Conservation (phyloP, 2,888 invertebrate species). For the Epinotia brunnichana region DNA sequence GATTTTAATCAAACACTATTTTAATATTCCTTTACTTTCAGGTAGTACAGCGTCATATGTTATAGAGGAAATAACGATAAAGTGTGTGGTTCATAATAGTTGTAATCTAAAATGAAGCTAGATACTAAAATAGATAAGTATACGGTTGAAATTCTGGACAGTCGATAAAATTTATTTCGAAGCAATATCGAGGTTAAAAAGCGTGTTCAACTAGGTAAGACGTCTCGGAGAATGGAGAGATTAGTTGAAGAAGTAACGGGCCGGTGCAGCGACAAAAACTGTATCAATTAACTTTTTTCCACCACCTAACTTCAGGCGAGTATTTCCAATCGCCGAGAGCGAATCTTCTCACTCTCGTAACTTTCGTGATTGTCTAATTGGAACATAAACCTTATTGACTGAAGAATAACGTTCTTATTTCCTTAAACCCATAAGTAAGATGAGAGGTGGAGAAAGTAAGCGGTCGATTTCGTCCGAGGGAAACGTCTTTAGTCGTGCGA, state of each 20-base stretch:
- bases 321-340: slow-evolving; percentile 73
- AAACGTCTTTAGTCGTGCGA: slow-evolving; percentile 78
- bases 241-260: slow-evolving; percentile 71
- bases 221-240: slow-evolving; percentile 65
- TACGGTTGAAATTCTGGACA: slow-evolving; percentile 28
- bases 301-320: slow-evolving; percentile 65
- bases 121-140: neutral
- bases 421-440: neutral
- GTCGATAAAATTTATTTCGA: slow-evolving; percentile 51
- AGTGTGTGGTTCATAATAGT: neutral
- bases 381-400: slow-evolving; percentile 6
- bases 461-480: slow-evolving; percentile 66
- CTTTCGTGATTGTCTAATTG: slow-evolving; percentile 8
- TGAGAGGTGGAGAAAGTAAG: slow-evolving; percentile 30
- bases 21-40: neutral
- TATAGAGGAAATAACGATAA: neutral
- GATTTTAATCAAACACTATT: slow-evolving; percentile 1
- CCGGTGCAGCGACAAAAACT: slow-evolving; percentile 73
- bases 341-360: slow-evolving; percentile 13
- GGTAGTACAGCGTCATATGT: neutral
- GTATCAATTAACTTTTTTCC: slow-evolving; percentile 78
- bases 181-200: slow-evolving; percentile 55
- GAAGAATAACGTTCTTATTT: slow-evolving; percentile 1
- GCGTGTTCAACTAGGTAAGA: slow-evolving; percentile 60
- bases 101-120: neutral